Evolutionary conservation across 2,888 invertebrate species (phyloP).

Genomic region (Lomographa bimaculata): DNA sequence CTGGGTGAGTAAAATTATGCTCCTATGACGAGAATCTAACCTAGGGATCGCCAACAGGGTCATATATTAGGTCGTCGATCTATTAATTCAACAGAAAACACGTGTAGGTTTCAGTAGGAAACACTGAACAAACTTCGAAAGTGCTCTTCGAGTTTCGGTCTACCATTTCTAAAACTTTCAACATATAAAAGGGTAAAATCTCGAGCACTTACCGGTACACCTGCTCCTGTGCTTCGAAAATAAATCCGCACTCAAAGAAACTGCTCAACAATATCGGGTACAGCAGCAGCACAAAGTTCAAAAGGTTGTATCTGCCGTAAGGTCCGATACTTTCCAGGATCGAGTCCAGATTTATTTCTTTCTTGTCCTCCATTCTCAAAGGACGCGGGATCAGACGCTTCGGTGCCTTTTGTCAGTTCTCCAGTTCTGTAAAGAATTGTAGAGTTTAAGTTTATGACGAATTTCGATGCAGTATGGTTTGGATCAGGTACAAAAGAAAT

Average conservation of each 20-base stretch:
- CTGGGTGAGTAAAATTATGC: too few species aligned
- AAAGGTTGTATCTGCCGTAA: conserved; percentile 70
- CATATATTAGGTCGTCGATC: too few species aligned
- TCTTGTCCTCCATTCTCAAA: conserved; percentile 63
- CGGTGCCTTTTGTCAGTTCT: conserved; percentile 34
- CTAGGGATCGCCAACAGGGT: too few species aligned
- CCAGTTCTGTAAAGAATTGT: conserved; percentile 47
- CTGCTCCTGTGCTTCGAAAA: conserved; percentile 72
- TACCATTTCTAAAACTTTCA: too few species aligned
- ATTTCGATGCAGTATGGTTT: too few species aligned
- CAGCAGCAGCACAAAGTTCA: conserved; percentile 69
- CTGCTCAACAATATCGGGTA: conserved; percentile 70
- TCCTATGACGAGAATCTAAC: too few species aligned
- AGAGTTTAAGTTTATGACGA: conserved; percentile 35
- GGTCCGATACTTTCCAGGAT: conserved; percentile 73
- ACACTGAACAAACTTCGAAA: too few species aligned
- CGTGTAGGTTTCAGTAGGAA: too few species aligned
- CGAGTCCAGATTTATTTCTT: conserved; percentile 76
- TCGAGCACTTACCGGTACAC: conserved; percentile 67
- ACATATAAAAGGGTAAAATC: too few species aligned
- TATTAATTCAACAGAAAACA: too few species aligned
- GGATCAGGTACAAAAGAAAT: too few species aligned
- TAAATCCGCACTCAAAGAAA: conserved; percentile 75
- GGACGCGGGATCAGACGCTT: conserved; percentile 13
- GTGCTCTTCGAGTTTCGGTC: too few species aligned